A percentile compares a stretch with the other conserved stretches of the same genome.
Conservation (phyloP, 1,140 invertebrate genomes). For the Homalodisca vitripennis region DNA sequence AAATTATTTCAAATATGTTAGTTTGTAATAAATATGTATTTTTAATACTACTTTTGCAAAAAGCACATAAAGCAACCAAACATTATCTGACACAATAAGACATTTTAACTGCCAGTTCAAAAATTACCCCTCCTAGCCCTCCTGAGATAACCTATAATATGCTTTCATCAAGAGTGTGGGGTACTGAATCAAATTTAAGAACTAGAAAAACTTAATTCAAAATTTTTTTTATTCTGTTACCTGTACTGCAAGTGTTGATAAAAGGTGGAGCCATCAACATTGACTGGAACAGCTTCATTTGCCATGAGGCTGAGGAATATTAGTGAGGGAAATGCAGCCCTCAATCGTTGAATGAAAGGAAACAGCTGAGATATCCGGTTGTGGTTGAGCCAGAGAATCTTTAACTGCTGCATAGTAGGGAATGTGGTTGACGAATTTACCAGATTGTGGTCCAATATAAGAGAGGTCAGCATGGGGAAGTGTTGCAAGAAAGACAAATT, state of each 20-base stretch:
- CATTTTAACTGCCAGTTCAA: no score
- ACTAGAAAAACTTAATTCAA: no score
- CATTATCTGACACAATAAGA: no score
- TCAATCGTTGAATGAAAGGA: conserved; percentile 66
- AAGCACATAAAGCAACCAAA: no score
- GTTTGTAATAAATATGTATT: no score
- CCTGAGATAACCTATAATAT: no score
- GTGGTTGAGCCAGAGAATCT: conserved; percentile 75
- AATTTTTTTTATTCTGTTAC: conserved; percentile 54
- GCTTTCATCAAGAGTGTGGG: no score
- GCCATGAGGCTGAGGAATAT: conserved; percentile 74
- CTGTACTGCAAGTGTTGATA: conserved; percentile 77
- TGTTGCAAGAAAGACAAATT: conserved; percentile 65
- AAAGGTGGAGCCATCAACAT: conserved; percentile 69
- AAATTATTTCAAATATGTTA: no score
- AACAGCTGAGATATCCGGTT: conserved; percentile 67
- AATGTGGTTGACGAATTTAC: conserved; percentile 63
- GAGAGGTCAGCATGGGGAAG: conserved; percentile 65
- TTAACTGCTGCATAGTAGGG: conserved; percentile 64
- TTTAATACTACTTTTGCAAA: no score
- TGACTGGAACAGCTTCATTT: conserved; percentile 71
- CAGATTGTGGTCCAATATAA: conserved; percentile 73
- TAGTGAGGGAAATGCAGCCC: conserved; percentile 63
- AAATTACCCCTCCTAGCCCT: no score
- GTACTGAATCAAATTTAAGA: no score